Conservation (phyloP, 1,140 invertebrate species). For the Calycopis cecrops region DNA sequence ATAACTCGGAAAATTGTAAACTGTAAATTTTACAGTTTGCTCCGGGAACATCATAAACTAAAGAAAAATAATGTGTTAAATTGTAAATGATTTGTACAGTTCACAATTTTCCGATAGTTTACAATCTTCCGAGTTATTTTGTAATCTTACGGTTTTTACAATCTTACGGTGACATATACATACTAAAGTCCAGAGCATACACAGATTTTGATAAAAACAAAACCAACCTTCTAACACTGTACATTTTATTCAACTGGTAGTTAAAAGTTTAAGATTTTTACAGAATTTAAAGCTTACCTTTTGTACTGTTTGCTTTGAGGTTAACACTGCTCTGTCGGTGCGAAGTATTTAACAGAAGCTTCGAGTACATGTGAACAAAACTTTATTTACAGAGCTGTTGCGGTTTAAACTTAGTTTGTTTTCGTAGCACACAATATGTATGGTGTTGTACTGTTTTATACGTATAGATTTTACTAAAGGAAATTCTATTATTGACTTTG, state of each 20-base stretch:
- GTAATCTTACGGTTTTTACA: too few species aligned
- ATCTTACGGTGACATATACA: too few species aligned
- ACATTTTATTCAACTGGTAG: slow-evolving; percentile 7
- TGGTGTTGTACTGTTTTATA: neutral
- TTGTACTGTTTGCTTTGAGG: slow-evolving; percentile 16
- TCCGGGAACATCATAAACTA: too few species aligned
- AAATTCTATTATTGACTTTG: neutral
- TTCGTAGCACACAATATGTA: neutral
- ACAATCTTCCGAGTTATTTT: too few species aligned
- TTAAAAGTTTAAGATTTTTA: slow-evolving; percentile 11
- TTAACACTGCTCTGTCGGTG: slow-evolving; percentile 12
- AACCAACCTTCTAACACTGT: neutral
- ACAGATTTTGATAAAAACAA: slow-evolving; percentile 5
- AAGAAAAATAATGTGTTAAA: too few species aligned
- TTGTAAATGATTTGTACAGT: too few species aligned
- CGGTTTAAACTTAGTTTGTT: slow-evolving; percentile 12
- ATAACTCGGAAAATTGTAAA: too few species aligned
- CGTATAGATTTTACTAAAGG: neutral
- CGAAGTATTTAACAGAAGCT: slow-evolving; percentile 18
- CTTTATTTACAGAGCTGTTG: slow-evolving; percentile 14
- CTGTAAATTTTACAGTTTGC: too few species aligned
- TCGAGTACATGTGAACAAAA: slow-evolving; percentile 17
- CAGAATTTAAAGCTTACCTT: slow-evolving; percentile 11
- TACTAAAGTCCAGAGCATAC: too few species aligned
- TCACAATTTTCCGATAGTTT: too few species aligned